phyloP scores from a whole-genome alignment of 2,113 vertebrate genomes.

The Cyanoderma ruficeps region DNA sequence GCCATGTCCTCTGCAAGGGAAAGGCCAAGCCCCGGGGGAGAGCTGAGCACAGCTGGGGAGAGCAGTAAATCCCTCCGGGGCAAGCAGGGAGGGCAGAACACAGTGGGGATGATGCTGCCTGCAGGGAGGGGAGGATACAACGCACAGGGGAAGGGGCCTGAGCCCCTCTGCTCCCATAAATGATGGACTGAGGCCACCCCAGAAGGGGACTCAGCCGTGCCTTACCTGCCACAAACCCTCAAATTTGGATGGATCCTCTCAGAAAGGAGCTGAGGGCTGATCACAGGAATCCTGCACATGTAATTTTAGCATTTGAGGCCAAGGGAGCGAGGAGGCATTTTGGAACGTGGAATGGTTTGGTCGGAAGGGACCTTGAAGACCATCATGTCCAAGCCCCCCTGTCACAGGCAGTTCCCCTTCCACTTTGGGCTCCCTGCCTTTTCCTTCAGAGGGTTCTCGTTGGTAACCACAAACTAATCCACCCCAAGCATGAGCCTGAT shows the following conservation, averaged over 20 bases:
- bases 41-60: background rate
- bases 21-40: background rate
- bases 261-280: background rate
- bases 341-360: background rate
- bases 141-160: background rate
- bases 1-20: background rate
- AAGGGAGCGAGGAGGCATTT: background rate
- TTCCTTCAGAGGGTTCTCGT: background rate
- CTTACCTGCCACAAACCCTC: background rate
- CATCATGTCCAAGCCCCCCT: background rate
- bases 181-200: background rate
- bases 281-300: background rate
- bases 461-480: slow-evolving; percentile 34
- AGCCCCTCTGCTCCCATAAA: background rate
- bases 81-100: background rate
- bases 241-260: rapidly evolving
- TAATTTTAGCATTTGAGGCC: background rate
- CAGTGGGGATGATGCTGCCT: background rate
- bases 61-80: background rate
- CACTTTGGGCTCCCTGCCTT: background rate
- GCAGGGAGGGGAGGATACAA: rapidly evolving
- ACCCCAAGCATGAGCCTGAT: background rate
- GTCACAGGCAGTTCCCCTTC: background rate
- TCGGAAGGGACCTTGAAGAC: background rate
- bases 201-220: background rate